Evolutionary conservation across 2,888 invertebrate genomes (phyloP), one percentile per base, ranked within the genome.

Genomic region (Eugnorisma glareosa): DNA sequence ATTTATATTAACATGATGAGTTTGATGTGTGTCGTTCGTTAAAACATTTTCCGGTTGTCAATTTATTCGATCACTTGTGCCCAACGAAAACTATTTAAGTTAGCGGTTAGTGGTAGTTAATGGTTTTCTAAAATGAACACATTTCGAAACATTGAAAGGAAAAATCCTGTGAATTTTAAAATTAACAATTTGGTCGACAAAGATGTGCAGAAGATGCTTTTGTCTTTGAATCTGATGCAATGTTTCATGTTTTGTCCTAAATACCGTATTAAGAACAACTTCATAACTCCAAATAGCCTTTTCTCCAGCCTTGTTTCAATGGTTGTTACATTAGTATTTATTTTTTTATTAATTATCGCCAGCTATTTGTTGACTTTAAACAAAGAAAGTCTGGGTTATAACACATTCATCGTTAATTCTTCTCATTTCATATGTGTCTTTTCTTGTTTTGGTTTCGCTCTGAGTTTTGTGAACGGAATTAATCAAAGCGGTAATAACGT

Each of bases 131-230:
- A 63, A 37, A 63, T 37, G n/a, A 37, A 63, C 13, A 37, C 21
- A 37, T 63, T 63, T 37, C 37, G n/a, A 37, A 13, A 15, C 21
- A n/a, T n/a, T 11, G 13, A 13, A 37, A 63, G 35, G 6, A 37
- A n/a, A n/a, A 37, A 24, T 63, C 13, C 63, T n/a, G n/a, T 15
- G 37, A 37, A 37, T 57, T 28, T 28, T 13, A 13, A n/a, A n/a
- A 37, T 63, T 7, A 63, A 63, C 37, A 63, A 63, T 37, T n/a
- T 1, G 7, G n/a, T 63, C 0, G 63, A 63, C 15, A n/a, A 63
- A 37, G 63, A 63, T n/a, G 37, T 63, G 63, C 63, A 63, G 37
- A 24, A 13, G 7, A 63, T 63, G 63, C 37, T 63, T n/a, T n/a
- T 37, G 63, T 6, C 63, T 63, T 37, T 63, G 18, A 37, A 63